A percentile compares a stretch with the other conserved stretches of the same genome.
Evolutionary conservation across 2,888 invertebrate species (phyloP).

Genomic region (Tenthredo distinguenda): DNA sequence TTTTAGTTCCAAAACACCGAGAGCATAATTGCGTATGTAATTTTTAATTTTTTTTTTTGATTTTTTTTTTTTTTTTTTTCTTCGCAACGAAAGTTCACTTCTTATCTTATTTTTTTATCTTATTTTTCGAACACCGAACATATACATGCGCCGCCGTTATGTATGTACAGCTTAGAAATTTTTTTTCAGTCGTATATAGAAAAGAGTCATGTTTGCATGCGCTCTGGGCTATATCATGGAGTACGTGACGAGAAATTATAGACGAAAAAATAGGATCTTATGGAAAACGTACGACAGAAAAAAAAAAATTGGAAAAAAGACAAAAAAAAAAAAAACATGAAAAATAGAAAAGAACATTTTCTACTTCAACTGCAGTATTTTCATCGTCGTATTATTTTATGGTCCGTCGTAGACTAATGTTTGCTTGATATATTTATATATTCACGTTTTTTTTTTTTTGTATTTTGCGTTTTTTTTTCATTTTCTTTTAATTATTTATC

Average conservation of each 20-base stretch:
- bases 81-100: slow-evolving; percentile 61
- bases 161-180: slow-evolving; percentile 76
- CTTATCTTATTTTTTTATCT: slow-evolving; percentile 68
- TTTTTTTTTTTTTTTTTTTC: slow-evolving; percentile 54
- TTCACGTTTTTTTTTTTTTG: background rate
- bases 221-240: background rate
- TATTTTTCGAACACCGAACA: slow-evolving; percentile 75
- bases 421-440: slow-evolving; percentile 13
- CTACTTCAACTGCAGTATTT: background rate
- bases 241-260: background rate
- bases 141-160: slow-evolving; percentile 76
- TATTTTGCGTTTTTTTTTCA: background rate
- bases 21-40: slow-evolving; percentile 73
- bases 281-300: background rate
- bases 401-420: slow-evolving; percentile 40
- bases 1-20: slow-evolving; percentile 71
- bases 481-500: background rate
- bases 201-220: slow-evolving; percentile 60
- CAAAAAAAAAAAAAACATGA: background rate
- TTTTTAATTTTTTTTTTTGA: slow-evolving; percentile 64
- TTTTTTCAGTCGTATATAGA: slow-evolving; percentile 72
- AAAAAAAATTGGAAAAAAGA: background rate
- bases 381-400: slow-evolving; percentile 39
- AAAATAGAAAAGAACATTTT: background rate
- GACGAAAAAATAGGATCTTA: background rate